Evolutionary conservation across 2,888 invertebrate genomes (phyloP), one percentile per base, ranked within the genome.

Genomic region (Eudemis profundana): DNA sequence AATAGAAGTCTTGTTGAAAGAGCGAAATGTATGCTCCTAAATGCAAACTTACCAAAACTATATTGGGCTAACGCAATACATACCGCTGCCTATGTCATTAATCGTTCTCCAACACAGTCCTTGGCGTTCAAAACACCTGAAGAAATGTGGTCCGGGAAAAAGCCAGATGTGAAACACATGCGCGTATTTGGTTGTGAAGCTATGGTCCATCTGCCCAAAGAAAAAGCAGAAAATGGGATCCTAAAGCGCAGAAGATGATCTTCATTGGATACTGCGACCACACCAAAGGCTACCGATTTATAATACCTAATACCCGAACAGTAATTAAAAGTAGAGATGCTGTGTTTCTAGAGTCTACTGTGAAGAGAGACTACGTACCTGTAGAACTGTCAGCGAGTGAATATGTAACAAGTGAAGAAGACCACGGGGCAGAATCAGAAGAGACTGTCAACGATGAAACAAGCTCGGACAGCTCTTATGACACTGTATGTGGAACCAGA

Each of bases 221-320:
- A 70, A 23, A 68, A 68, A 7, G 68, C 0, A 70, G 47, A 47
- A 74, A 74, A 21, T 70, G 59, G 67, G 72, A 74, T 69, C 47
- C 74, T 1, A 85, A 84, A 64, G 69, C 77, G 4, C 29, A 29
- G 4, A 70, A 73, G 59, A 65, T 74, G 27, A 74, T 78, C 12
- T 78, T 84, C 40, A 72, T 84, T 44, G 86, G 84, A 7, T 84
- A 86, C 60, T 72, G 74, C 64, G 79, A 79, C 23, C 47, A 70
- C 33, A 68, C 67, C 1, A 79, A 81, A 62, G 77, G 77, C 0
- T 80, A 76, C 68, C 33, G 73, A 42, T 73, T 74, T 4, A 53
- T 70, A 7, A 17, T 67, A 47, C 68, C 69, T 8, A 57, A 21
- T 21, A n/a, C 21, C 4, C 12, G 19, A 46, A 21, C 10, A 4